Base-by-base conservation (phyloP, 1,140 invertebrate genomes). In the Cryptotermes secundus region DNA sequence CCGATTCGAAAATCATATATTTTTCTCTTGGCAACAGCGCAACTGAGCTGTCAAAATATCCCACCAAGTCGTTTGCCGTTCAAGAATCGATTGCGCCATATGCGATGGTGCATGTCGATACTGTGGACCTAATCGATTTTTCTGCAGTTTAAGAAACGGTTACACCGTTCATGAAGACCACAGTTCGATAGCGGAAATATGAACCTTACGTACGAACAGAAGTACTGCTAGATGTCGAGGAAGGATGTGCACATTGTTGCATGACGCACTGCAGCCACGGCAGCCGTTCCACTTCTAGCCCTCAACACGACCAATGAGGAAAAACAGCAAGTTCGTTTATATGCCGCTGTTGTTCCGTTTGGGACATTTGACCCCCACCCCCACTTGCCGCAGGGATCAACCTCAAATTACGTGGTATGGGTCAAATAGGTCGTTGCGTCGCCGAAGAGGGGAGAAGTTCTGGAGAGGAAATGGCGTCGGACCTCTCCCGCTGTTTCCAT, bases 331-430 rank as follows among this genome's bases (percentile, higher is more conserved):
- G 26, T 72, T 72, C 59, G 59, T 72, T 72, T 72, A 72, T 26
- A 72, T 72, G 59, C 59, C 59, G 59, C 14, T 3, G 59, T 72
- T 72, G 59, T 72, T 72, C 59, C 59, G 59, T n/a, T n/a, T 2
- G 31, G 59, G 59, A n/a, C 9, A 31, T 14, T 31, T 72, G 59
- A 72, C 26, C 26, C n/a, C 59, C 59, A 7, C 59, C 59, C 26
- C 26, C 59, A 31, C n/a, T 72, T 72, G 4, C 72, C 35, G 22
- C 35, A 36, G 31, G 83, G 83, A 84, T 84, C 83, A 84, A 72
- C 59, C 35, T 59, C 83, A 84, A 84, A 84, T 84, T 84, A 84
- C 83, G 72, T 84, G 83, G 49, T 36, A 34, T 36, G 83, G 53
- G n/a, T 80, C 38, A n/a, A n/a, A 26, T 38, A 34, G 59, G n/a